Percentiles rank a stretch among this genome's conserved stretches.
Evolutionary conservation across 2,888 invertebrate genomes (phyloP).

Genomic region (Metopia argyrocephala): DNA sequence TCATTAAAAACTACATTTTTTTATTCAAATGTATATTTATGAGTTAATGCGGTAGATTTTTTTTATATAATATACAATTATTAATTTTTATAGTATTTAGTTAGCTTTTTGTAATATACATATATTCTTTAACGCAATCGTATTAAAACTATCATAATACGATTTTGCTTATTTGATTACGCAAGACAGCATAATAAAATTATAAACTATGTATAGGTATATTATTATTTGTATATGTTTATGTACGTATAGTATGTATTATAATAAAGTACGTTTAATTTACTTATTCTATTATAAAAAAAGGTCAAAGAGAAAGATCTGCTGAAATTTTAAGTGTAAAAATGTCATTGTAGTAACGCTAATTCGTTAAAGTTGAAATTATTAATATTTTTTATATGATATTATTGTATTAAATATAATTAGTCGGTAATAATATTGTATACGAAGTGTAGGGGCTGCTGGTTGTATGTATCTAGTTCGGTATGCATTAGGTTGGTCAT

Average conservation of each 20-base stretch:
- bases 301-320: conserved; percentile 19
- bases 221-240: not conserved
- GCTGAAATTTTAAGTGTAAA: conserved; percentile 19
- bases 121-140: conserved; percentile 38
- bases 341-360: conserved; percentile 23
- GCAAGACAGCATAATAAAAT: conserved; percentile 53
- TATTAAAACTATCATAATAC: conserved; percentile 41
- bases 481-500: conserved; percentile 8
- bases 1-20: conserved; percentile 35
- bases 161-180: conserved; percentile 18
- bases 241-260: not conserved
- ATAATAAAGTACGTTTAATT: conserved; percentile 44
- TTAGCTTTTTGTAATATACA: conserved; percentile 66
- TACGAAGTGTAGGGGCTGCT: conserved; percentile 43
- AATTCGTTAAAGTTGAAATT: conserved; percentile 31
- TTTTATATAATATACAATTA: conserved; percentile 66
- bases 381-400: conserved; percentile 13
- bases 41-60: conserved; percentile 44
- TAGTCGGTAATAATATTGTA: conserved; percentile 36
- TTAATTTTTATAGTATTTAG: conserved; percentile 33
- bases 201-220: conserved; percentile 49
- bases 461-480: not conserved
- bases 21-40: conserved; percentile 33
- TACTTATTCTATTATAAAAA: conserved; percentile 43
- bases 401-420: conserved; percentile 14